Conservation (phyloP, 2,888 invertebrate genomes). For the Sinodicranocentrus sp. region DNA sequence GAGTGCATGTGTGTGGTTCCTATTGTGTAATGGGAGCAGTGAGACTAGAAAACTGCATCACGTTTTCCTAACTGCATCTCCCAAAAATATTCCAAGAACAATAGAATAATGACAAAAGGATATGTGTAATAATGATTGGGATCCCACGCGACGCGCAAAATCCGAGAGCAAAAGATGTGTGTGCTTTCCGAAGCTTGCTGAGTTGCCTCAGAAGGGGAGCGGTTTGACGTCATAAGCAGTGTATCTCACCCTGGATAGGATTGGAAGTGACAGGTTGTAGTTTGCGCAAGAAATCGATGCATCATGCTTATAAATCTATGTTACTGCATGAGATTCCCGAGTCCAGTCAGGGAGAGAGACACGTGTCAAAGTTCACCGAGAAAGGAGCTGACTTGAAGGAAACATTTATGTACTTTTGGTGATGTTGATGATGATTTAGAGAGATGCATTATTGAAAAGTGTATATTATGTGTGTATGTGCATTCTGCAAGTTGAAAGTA, state of each 20-base stretch:
- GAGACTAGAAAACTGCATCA: conserved; percentile 33
- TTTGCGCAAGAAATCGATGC: conserved; percentile 23
- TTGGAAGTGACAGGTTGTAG: conserved; percentile 74
- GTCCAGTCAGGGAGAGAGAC: conserved; percentile 62
- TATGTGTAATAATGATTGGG: conserved; percentile 39
- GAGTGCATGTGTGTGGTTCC: conserved; percentile 60
- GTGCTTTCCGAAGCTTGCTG: too few relatives aligned
- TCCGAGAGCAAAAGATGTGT: conserved; percentile 19
- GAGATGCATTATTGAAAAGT: too few relatives aligned
- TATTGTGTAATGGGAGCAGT: conserved; percentile 33
- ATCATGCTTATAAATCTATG: not conserved
- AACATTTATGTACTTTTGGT: not conserved
- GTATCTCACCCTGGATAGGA: conserved; percentile 59
- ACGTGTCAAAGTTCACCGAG: conserved; percentile 75
- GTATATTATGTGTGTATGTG: too few relatives aligned
- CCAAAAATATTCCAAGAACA: conserved; percentile 40
- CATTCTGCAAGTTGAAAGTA: too few relatives aligned
- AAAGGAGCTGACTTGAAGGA: not conserved
- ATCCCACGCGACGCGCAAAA: conserved; percentile 58
- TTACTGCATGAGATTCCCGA: conserved; percentile 26
- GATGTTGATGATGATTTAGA: too few relatives aligned
- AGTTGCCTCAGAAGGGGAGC: conserved; percentile 48
- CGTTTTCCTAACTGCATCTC: conserved; percentile 21
- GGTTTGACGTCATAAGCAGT: conserved; percentile 44
- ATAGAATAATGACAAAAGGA: conserved; percentile 55